These are phyloP conservation scores for Drosophila navojoa DNA, from an alignment of 1,140 invertebrate species.

Conservation along the genomic window DNA sequence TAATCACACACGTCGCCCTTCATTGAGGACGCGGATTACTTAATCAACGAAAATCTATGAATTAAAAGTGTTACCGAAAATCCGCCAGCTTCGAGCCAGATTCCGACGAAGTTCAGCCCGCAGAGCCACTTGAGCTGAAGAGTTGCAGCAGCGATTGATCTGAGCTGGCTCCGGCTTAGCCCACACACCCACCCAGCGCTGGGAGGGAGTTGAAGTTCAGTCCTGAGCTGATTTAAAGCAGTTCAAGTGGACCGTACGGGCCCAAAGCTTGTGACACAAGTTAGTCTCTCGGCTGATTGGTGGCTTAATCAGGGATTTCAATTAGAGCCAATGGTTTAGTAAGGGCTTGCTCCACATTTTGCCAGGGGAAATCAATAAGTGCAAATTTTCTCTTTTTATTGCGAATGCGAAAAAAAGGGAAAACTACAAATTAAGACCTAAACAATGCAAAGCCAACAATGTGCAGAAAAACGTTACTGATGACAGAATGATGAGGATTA, in stretches of 20 bases:
- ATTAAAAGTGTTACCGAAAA: constrained; percentile 71
- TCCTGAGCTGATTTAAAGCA: constrained; percentile 53
- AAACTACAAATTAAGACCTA: constrained; percentile 75
- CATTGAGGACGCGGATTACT: constrained; percentile 76
- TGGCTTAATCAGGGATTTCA: constrained; percentile 2
- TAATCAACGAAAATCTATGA: constrained; percentile 78
- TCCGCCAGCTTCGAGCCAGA: constrained; percentile 52
- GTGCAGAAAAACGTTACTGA: constrained; percentile 83
- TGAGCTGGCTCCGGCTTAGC: constrained; percentile 43
- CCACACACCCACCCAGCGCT: constrained; percentile 21
- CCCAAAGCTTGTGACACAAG: constrained; percentile 34
- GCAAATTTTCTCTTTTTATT: constrained; percentile 51
- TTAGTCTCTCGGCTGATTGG: constrained; percentile 31
- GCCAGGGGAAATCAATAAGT: constrained; percentile 62
- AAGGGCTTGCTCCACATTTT: constrained; percentile 17
- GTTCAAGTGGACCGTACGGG: constrained; percentile 39
- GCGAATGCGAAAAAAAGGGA: constrained; percentile 57
- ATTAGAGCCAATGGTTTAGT: constrained; percentile 3
- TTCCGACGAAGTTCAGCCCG: constrained; percentile 40
- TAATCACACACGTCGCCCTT: constrained; percentile 61
- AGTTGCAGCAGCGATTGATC: constrained; percentile 1
- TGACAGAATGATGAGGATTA: constrained; percentile 84
- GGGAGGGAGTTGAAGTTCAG: neutral
- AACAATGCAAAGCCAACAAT: constrained; percentile 75
- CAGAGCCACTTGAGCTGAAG: constrained; percentile 59